Evolutionary conservation across 2,888 invertebrate genomes (phyloP).

Genomic region (Agrotis clavis): DNA sequence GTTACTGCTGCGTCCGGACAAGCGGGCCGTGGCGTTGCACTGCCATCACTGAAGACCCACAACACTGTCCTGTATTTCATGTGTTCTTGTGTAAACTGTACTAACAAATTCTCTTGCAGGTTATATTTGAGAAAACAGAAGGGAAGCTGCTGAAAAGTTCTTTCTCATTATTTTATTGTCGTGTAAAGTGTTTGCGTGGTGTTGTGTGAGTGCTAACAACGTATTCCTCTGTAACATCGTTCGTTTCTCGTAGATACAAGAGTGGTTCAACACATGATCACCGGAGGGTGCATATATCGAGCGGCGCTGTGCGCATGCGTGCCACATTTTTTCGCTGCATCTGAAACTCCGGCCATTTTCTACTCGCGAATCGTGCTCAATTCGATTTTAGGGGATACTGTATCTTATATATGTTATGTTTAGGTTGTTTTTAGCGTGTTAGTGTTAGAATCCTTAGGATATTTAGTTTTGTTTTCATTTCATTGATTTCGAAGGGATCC

Average conservation of each 20-base stretch:
- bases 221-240: constrained; percentile 14
- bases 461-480: constrained; percentile 39
- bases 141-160: constrained; percentile 33
- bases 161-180: constrained; percentile 16
- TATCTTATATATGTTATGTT: constrained; percentile 47
- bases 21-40: constrained; percentile 86
- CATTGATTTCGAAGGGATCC: constrained; percentile 47
- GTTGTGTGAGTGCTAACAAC: constrained; percentile 55
- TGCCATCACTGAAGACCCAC: constrained; percentile 56
- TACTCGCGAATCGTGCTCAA: constrained; percentile 76
- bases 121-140: constrained; percentile 54
- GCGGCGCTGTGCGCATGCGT: constrained; percentile 87
- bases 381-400: constrained; percentile 45
- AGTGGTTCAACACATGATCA: constrained; percentile 76
- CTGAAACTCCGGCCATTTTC: constrained; percentile 82
- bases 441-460: constrained; percentile 17
- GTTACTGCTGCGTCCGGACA: constrained; percentile 98
- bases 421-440: constrained; percentile 47
- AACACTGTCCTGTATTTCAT: constrained; percentile 21
- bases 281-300: constrained; percentile 88
- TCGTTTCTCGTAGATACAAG: constrained; percentile 22
- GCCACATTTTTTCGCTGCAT: constrained; percentile 86
- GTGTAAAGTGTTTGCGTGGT: constrained; percentile 58
- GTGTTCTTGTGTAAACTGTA: constrained; percentile 55
- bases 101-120: constrained; percentile 58